phyloP scores from a whole-genome alignment of 2,797 vertebrate genomes.

The Lacerta viridis region DNA sequence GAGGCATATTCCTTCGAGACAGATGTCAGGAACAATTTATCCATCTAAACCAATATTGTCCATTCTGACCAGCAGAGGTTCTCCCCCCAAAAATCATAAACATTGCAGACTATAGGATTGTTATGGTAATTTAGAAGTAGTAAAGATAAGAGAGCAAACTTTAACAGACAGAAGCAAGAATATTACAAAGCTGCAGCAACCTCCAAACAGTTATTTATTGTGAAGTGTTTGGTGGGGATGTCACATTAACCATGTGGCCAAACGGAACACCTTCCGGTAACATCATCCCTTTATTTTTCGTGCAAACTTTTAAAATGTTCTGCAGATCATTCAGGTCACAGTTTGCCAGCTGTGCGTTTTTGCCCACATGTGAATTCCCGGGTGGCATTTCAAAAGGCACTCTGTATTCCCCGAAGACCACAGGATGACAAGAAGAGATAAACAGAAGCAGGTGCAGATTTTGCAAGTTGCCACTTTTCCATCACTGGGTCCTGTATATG shows the following conservation, averaged over 20 bases:
- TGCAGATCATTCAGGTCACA: background rate
- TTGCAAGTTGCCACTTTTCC: conserved; percentile 1
- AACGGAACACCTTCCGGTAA: background rate
- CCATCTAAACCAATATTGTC: no score
- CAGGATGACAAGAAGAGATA: background rate
- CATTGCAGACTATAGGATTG: background rate
- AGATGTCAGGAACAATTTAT: no score
- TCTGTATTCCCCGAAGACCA: conserved; percentile 1
- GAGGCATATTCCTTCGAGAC: no score
- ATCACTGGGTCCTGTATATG: background rate
- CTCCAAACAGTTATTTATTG: background rate
- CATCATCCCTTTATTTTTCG: background rate
- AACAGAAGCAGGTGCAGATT: conserved; percentile 22
- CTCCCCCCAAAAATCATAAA: background rate
- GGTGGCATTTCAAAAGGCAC: background rate
- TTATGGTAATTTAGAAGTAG: background rate
- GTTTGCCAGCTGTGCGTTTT: background rate
- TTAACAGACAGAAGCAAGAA: background rate
- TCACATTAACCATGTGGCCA: background rate
- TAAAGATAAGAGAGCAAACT: background rate
- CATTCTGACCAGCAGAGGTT: no score
- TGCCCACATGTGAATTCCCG: background rate
- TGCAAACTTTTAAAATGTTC: background rate
- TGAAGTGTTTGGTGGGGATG: background rate
- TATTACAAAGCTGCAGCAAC: background rate